phyloP scores from a whole-genome alignment of 1,140 invertebrate species.

The Gonatopus flavifemur region DNA sequence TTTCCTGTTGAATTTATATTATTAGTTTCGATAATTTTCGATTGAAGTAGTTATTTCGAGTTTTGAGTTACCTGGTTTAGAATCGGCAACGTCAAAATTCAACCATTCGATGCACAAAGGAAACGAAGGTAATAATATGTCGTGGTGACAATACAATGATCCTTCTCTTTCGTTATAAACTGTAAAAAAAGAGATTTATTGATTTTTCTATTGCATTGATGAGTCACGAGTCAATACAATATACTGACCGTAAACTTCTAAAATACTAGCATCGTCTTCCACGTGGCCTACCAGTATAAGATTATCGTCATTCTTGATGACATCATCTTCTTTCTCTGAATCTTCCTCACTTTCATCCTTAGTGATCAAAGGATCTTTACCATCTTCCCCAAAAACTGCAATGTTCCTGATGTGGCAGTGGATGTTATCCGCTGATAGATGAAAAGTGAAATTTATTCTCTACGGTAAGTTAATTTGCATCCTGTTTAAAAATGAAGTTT shows the following conservation, averaged over 20 bases:
- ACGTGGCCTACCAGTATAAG: slow-evolving; percentile 87
- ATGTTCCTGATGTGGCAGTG: slow-evolving; percentile 56
- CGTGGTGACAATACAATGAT: slow-evolving; percentile 92
- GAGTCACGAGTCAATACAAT: no score
- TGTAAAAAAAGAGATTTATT: no score
- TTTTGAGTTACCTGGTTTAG: slow-evolving; percentile 60
- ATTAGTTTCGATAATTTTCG: neutral
- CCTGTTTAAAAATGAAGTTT: slow-evolving; percentile 9
- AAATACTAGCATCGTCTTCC: slow-evolving; percentile 77
- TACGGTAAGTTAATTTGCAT: slow-evolving; percentile 1
- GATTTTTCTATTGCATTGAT: no score
- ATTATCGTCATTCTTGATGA: slow-evolving; percentile 89
- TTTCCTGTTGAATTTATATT: slow-evolving; percentile 64
- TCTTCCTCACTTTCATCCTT: slow-evolving; percentile 64
- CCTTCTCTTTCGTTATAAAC: slow-evolving; percentile 89
- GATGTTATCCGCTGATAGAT: slow-evolving; percentile 47
- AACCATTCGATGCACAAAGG: slow-evolving; percentile 93
- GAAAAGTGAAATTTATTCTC: slow-evolving; percentile 11
- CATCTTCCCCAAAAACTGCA: slow-evolving; percentile 57
- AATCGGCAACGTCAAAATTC: slow-evolving; percentile 74
- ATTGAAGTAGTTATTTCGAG: slow-evolving; percentile 2
- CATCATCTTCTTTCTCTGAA: slow-evolving; percentile 88
- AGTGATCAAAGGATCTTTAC: slow-evolving; percentile 64
- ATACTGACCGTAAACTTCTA: slow-evolving; percentile 83
- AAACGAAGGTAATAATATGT: slow-evolving; percentile 83